Percentiles rank a stretch among this genome's conserved stretches.
These are phyloP conservation scores for Monochamus alternatus DNA, from an alignment of 2,888 invertebrate species.

Conservation along the genomic window DNA sequence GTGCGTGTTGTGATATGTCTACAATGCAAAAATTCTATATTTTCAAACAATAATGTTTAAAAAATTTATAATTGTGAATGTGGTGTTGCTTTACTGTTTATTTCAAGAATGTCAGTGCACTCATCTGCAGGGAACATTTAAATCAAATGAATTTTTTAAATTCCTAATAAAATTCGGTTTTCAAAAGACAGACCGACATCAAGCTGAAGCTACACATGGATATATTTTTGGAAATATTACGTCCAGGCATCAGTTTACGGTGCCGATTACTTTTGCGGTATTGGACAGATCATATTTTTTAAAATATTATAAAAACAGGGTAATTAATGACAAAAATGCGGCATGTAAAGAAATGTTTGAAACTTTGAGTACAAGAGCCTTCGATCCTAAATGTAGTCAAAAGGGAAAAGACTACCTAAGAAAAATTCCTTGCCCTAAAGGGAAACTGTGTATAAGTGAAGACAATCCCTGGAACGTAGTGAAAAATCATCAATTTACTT, in stretches of 20 bases:
- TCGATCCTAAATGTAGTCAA: slow-evolving; percentile 87
- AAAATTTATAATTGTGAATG: slow-evolving; percentile 51
- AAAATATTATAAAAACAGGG: slow-evolving; percentile 89
- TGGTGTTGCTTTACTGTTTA: slow-evolving; percentile 51
- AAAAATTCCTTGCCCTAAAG: slow-evolving; percentile 87
- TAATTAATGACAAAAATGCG: slow-evolving; percentile 76
- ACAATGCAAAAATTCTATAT: slow-evolving; percentile 53
- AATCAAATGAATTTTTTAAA: slow-evolving; percentile 85
- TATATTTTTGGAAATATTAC: slow-evolving; percentile 98
- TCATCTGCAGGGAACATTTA: slow-evolving; percentile 79
- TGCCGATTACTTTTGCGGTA: slow-evolving; percentile 88
- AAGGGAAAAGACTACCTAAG: slow-evolving; percentile 87
- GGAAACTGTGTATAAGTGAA: slow-evolving; percentile 88
- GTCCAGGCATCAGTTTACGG: slow-evolving; percentile 77
- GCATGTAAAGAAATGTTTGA: slow-evolving; percentile 93
- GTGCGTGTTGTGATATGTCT: slow-evolving; percentile 17
- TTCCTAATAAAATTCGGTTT: slow-evolving; percentile 97
- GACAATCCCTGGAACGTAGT: slow-evolving; percentile 89
- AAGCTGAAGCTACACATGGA: slow-evolving; percentile 89
- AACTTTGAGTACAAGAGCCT: slow-evolving; percentile 86
- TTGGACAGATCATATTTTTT: slow-evolving; percentile 91
- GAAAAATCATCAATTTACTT: slow-evolving; percentile 93
- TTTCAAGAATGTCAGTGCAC: slow-evolving; percentile 64
- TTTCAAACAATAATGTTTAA: slow-evolving; percentile 59
- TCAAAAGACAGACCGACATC: slow-evolving; percentile 93